phyloP scores from a whole-genome alignment of 2,888 invertebrate species.

The Cheilosia pagana region DNA sequence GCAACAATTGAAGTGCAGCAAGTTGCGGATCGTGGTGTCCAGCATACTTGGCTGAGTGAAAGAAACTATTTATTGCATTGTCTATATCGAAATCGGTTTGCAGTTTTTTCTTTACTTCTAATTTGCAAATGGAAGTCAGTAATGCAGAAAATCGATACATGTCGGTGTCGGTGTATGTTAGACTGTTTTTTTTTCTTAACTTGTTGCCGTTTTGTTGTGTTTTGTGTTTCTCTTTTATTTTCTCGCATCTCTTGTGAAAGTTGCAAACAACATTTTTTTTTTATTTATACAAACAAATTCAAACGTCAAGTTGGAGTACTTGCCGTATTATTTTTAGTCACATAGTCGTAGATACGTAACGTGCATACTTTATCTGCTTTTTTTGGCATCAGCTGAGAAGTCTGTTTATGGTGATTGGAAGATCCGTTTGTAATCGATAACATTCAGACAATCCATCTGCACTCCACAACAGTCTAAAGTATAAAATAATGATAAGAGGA shows the following conservation, averaged over 20 bases:
- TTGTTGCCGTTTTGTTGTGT: constrained; percentile 22
- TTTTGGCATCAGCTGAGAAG: constrained; percentile 14
- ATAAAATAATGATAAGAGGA: not conserved
- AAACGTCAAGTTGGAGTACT: constrained; percentile 6
- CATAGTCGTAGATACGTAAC: not conserved
- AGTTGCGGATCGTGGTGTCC: not conserved
- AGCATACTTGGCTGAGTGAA: not conserved
- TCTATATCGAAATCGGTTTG: constrained; percentile 16
- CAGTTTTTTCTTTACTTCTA: constrained; percentile 1
- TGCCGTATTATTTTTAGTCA: not conserved
- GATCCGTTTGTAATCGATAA: constrained; percentile 6
- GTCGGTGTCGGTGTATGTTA: constrained; percentile 1
- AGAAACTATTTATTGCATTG: constrained; percentile 27
- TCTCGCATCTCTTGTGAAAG: constrained; percentile 34
- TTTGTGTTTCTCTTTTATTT: constrained; percentile 34
- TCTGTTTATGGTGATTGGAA: not conserved
- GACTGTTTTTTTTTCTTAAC: constrained; percentile 4
- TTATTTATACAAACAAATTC: constrained; percentile 20
- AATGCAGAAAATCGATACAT: constrained; percentile 42
- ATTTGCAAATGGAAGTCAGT: constrained; percentile 34
- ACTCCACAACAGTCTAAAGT: not conserved
- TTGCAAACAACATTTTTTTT: constrained; percentile 18
- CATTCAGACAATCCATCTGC: not conserved
- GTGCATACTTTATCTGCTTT: not conserved
- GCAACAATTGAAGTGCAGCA: constrained; percentile 9